phyloP scores from a whole-genome alignment of 92 coral and sea anemone genomes.

The Chrysogorgia sp. region DNA sequence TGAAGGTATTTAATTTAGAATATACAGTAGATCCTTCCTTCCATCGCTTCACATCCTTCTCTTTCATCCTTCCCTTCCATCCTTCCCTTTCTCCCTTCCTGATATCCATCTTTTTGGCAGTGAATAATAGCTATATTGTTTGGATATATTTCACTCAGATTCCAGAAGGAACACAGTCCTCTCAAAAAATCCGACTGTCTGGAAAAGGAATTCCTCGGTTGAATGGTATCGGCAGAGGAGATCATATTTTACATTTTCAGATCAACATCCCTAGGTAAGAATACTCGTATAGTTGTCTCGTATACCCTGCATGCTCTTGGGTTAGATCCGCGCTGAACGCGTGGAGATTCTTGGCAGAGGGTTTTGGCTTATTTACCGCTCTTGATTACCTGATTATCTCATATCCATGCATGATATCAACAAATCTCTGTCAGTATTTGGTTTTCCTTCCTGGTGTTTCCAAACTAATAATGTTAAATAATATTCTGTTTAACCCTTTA shows the following conservation, averaged over 20 bases:
- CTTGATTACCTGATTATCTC: too few relatives aligned
- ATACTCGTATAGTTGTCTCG: background rate
- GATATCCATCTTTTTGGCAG: background rate
- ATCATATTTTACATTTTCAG: conserved; percentile 85
- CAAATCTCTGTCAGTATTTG: too few relatives aligned
- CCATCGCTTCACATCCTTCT: background rate
- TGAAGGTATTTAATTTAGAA: conserved; percentile 61
- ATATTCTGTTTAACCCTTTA: too few relatives aligned
- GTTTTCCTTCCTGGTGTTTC: too few relatives aligned
- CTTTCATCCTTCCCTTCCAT: background rate
- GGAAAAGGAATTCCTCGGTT: conserved; percentile 94
- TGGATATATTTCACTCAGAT: conserved; percentile 53
- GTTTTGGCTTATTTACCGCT: too few relatives aligned
- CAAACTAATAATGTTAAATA: too few relatives aligned
- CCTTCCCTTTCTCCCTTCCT: too few relatives aligned
- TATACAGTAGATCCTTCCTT: background rate
- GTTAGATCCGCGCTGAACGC: too few relatives aligned
- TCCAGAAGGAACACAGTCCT: conserved; percentile 97
- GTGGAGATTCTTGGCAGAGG: background rate
- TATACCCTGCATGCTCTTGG: background rate
- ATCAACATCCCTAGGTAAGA: conserved; percentile 96
- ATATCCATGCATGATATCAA: too few relatives aligned
- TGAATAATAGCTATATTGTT: background rate
- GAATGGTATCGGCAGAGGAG: conserved; percentile 91
- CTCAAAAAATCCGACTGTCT: conserved; percentile 82